Conservation (phyloP, 2,113 vertebrate species). For the Fulmarus glacialis region DNA sequence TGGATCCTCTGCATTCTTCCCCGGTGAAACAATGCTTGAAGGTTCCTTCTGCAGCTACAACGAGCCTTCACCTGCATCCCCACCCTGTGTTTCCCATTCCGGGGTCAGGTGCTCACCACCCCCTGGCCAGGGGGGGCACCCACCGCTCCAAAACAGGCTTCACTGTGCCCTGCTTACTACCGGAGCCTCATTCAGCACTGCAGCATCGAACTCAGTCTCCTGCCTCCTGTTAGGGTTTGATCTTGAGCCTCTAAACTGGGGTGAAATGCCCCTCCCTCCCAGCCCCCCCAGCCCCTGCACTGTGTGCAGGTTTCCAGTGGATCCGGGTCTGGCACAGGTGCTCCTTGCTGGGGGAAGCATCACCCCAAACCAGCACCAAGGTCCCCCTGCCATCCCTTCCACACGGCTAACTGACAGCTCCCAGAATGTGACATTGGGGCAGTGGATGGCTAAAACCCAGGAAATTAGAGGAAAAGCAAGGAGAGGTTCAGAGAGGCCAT, state of each 20-base stretch:
- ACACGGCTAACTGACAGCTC: not conserved
- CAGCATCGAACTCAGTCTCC: not conserved
- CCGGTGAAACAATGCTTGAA: not conserved
- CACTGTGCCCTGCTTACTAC: not conserved
- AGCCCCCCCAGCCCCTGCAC: no score
- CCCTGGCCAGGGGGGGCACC: not conserved
- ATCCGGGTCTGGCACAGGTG: not conserved
- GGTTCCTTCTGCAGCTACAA: not conserved
- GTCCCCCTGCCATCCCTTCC: not conserved
- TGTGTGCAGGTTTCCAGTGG: not conserved
- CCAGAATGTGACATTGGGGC: not conserved
- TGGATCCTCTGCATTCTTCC: not conserved
- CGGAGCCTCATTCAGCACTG: not conserved
- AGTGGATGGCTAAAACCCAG: not conserved
- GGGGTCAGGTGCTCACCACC: fast-evolving
- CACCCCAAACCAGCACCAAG: not conserved
- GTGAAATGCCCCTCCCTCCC: not conserved
- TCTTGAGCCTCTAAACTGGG: not conserved
- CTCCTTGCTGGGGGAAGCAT: not conserved
- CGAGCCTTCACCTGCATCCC: not conserved
- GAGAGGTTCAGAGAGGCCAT: not conserved
- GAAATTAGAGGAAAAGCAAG: not conserved
- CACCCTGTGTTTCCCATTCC: not conserved
- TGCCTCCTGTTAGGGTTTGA: not conserved
- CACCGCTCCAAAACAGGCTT: not conserved